Evolutionary conservation across 1,140 invertebrate species (phyloP).

Genomic region (Druon quercuslanigerum): DNA sequence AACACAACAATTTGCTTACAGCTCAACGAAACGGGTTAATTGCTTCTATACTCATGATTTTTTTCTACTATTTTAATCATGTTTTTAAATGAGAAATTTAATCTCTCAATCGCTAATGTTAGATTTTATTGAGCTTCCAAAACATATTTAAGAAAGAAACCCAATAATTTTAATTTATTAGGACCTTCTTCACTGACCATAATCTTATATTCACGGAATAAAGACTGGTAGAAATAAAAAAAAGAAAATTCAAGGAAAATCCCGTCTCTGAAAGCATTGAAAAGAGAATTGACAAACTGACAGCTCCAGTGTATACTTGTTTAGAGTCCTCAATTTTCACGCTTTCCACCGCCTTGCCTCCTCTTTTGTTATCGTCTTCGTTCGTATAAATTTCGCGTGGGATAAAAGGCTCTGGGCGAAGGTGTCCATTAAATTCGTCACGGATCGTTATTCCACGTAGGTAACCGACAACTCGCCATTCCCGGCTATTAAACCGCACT

Average conservation of each 20-base stretch:
- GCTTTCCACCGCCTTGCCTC: conserved; percentile 29
- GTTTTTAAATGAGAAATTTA: background rate
- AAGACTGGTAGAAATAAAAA: background rate
- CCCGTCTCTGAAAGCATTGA: background rate
- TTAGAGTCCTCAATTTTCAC: conserved; percentile 39
- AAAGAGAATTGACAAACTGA: background rate
- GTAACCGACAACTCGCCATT: conserved; percentile 14
- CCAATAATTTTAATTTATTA: background rate
- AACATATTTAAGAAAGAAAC: background rate
- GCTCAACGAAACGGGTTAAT: too few relatives aligned
- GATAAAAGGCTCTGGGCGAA: conserved; percentile 31
- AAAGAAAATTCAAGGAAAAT: background rate
- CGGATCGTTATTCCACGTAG: conserved; percentile 43
- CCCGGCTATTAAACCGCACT: conserved; percentile 37
- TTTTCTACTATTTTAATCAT: background rate
- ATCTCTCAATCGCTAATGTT: background rate
- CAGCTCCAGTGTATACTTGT: background rate
- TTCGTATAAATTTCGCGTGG: conserved; percentile 31
- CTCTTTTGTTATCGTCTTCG: conserved; percentile 11
- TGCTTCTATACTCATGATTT: background rate
- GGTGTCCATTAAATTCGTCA: conserved; percentile 44
- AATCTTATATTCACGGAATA: background rate
- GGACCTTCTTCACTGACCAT: conserved; percentile 5
- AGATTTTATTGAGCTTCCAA: background rate
- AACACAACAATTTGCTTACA: too few relatives aligned